Percentiles rank a stretch among this genome's conserved stretches.
phyloP scores from a whole-genome alignment of 2,888 invertebrate species.

The Adelphocoris suturalis region DNA sequence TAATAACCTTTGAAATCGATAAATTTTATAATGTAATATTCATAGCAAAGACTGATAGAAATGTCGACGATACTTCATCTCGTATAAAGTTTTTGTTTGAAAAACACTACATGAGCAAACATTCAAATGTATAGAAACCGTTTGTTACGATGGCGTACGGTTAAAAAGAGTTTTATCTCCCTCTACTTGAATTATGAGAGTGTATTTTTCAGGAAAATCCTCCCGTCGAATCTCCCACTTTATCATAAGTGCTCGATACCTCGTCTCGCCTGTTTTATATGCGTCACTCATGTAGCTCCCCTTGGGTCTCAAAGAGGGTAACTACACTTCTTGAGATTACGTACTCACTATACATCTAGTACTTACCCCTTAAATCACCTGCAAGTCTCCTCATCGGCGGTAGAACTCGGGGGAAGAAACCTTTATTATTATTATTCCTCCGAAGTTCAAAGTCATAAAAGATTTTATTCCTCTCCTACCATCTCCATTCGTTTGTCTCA shows the following conservation, averaged over 20 bases:
- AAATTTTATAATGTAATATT: too few species aligned
- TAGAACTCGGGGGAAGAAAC: slow-evolving; percentile 28
- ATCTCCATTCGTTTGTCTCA: slow-evolving; percentile 50
- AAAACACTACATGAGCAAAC: too few species aligned
- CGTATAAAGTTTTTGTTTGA: too few species aligned
- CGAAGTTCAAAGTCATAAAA: slow-evolving; percentile 65
- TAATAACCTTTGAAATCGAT: too few species aligned
- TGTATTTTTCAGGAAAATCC: not conserved
- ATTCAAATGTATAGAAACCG: too few species aligned
- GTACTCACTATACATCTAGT: not conserved
- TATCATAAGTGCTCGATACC: slow-evolving; percentile 26
- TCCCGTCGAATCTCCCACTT: not conserved
- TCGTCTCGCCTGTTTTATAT: slow-evolving; percentile 30
- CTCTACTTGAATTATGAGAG: not conserved
- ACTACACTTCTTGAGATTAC: not conserved
- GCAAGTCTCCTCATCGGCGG: not conserved
- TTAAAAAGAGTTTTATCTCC: too few species aligned
- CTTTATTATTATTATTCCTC: slow-evolving; percentile 50
- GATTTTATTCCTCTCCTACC: slow-evolving; percentile 59
- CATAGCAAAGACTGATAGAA: too few species aligned
- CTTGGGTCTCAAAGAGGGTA: not conserved
- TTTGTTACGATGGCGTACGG: too few species aligned
- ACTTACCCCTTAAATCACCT: not conserved
- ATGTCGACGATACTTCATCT: too few species aligned
- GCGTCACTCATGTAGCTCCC: slow-evolving; percentile 18